Base-by-base conservation (phyloP, 2,797 vertebrate species). In the Sylvia borin region DNA sequence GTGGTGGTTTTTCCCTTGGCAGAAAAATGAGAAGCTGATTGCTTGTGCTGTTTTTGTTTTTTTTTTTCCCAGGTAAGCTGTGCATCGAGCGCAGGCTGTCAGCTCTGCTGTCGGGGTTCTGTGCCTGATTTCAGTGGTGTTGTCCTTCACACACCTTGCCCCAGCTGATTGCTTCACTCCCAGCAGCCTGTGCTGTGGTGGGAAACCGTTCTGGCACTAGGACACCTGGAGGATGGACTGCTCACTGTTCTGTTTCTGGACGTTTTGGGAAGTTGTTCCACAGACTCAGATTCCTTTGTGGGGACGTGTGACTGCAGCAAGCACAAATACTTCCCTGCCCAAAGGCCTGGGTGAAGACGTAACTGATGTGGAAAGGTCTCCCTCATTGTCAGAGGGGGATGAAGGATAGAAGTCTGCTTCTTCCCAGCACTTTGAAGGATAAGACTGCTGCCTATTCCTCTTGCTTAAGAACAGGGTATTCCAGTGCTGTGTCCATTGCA, bases 31-130 rank as follows among this genome's bases (percentile, higher is more conserved):
- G 53, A 81, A n/a, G 25, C 14, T 96, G 17, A 91, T 60, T 24
- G 70, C 18, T 71, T 9, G 36, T 80, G 47, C 24, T 47, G n/a
- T 27, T 54, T 36, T 36, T n/a, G n/a, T 36, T 36, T 36, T 67
- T 6, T 51, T 45, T 75, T 25, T 68, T 75, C 74, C 5, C 96
- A 99, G 99, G 99, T 98, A 99, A 99, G 89, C 97, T 98, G 97
- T 99, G 99, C 94, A 99, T 99, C 11, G 99, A 99, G 96, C 98
- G 98, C 58, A 98, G 99, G 76, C 98, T 99, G 43, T 99, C 98
- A 2, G 98, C 99, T 50, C 98, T 99, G 93, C 98, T 99, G 64
- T 98, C 96, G 1, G 98, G 98, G 88, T 95, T 97, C 95, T 98
- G 94, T 79, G 97, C 97, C 77, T 98, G 98, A 99, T 54, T 16